Evolutionary conservation across 2,113 vertebrate species (phyloP).

Genomic region (Desmodus rotundus): DNA sequence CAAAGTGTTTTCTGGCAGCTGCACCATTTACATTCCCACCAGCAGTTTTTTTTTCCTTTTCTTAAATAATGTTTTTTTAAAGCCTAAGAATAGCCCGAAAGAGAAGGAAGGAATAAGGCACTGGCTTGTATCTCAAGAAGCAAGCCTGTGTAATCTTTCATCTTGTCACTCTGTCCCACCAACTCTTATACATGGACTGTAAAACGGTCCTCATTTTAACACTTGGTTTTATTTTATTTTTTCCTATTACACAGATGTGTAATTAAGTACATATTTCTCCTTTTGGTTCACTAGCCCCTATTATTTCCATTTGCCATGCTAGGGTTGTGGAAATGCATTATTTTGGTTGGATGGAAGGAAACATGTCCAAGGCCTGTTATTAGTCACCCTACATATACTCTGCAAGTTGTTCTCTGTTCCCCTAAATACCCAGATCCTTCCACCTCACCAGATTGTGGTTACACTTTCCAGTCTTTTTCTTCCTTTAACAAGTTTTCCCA

Average conservation of each 20-base stretch:
- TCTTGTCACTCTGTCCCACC: background rate
- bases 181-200: slow-evolving; percentile 6
- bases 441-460: background rate
- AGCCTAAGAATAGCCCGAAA: background rate
- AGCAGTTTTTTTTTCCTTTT: background rate
- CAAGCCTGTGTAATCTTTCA: background rate
- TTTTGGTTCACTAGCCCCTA: background rate
- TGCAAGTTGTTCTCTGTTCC: background rate
- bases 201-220: slow-evolving; percentile 21
- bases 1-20: background rate
- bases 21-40: background rate
- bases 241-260: background rate
- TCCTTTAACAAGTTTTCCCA: slow-evolving; percentile 25
- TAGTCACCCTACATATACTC: background rate
- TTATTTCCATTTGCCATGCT: slow-evolving; percentile 46
- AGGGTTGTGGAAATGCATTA: slow-evolving; percentile 24
- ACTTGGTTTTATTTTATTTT: slow-evolving; percentile 39
- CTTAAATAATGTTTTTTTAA: slow-evolving; percentile 7
- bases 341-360: slow-evolving; percentile 50
- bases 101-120: background rate
- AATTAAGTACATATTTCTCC: slow-evolving; percentile 47
- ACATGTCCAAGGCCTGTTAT: background rate
- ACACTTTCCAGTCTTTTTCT: slow-evolving; percentile 27
- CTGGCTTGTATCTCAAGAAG: background rate
- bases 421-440: slow-evolving; percentile 1